phyloP scores from a whole-genome alignment of 2,797 vertebrate species.

The Lithobates pipiens region DNA sequence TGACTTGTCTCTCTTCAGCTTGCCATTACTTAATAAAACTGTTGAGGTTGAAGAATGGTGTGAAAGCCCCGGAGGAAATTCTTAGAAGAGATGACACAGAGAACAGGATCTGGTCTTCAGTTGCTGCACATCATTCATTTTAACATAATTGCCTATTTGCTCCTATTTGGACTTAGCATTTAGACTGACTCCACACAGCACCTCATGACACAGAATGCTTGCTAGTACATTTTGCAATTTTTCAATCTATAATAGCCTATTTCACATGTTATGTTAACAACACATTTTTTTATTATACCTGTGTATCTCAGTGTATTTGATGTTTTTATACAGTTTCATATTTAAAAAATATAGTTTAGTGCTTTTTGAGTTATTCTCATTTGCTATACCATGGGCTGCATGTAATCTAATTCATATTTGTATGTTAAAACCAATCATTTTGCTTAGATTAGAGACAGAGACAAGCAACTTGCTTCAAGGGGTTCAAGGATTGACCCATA shows the following conservation, averaged over 20 bases:
- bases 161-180: constrained; percentile 57
- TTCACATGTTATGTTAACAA: not conserved
- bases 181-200: constrained; percentile 57
- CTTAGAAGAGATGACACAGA: constrained; percentile 59
- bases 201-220: constrained; percentile 28
- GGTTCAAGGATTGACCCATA: too few species aligned
- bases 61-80: constrained; percentile 64
- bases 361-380: not conserved
- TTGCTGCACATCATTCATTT: constrained; percentile 57
- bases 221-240: not conserved
- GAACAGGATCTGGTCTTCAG: constrained; percentile 64
- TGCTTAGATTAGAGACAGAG: too few species aligned
- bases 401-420: too few species aligned
- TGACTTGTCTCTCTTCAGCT: constrained; percentile 67
- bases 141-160: constrained; percentile 67
- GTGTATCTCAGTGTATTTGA: not conserved
- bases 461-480: too few species aligned
- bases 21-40: constrained; percentile 65
- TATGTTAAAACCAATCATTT: too few species aligned
- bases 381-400: not conserved
- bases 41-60: constrained; percentile 64
- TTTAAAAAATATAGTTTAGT: not conserved
- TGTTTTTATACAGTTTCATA: not conserved
- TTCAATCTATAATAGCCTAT: not conserved
- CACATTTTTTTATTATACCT: not conserved